Base-by-base conservation (phyloP, 2,797 vertebrate genomes). In the Sebastes umbrosus region DNA sequence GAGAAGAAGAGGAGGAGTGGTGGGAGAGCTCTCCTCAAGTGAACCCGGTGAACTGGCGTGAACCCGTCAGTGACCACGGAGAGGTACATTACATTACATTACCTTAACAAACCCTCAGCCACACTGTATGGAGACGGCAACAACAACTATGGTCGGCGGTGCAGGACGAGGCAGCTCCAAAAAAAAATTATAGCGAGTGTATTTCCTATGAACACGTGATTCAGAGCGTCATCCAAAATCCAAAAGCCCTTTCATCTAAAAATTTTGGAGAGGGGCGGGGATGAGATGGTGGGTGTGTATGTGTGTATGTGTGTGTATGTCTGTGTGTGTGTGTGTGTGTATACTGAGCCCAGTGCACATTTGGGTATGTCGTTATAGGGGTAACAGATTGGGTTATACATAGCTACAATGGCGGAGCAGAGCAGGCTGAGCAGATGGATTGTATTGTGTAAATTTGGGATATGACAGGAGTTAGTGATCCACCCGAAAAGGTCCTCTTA, bases 211-310 rank as follows among this genome's bases (percentile, higher is more conserved):
- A 89, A 92, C 96, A 96, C 95, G 95, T 96, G 95, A 96, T 92
- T 87, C 87, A 86, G 90, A 94, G 95, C 95, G 95, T 96, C 95
- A 96, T 94, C 93, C 94, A 95, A 95, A 94, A 95, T 93, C 94
- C 95, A 94, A 94, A 95, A 96, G 94, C 91, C 92, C 95, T 95
- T 96, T 95, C 95, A 95, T 95, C 93, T 96, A 83, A 95, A 90
- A 93, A 92, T 94, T 95, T 95, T 94, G 92, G 94, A 92, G 88
- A 94, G 90, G 90, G 95, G 93, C 89, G 94, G 94, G 93, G 92
- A 90, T 84, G 90, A 82, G 90, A 91, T 90, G 90, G 79, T 70
- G 83, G 85, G 81, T 85, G 80, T 74, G 66, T 64, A 79, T 25
- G 82, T 75, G 58, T 65, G 75, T 46, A 20, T 13, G 62, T 46